Evolutionary conservation across 2,888 invertebrate species (phyloP).

Genomic region (Patella depressa): DNA sequence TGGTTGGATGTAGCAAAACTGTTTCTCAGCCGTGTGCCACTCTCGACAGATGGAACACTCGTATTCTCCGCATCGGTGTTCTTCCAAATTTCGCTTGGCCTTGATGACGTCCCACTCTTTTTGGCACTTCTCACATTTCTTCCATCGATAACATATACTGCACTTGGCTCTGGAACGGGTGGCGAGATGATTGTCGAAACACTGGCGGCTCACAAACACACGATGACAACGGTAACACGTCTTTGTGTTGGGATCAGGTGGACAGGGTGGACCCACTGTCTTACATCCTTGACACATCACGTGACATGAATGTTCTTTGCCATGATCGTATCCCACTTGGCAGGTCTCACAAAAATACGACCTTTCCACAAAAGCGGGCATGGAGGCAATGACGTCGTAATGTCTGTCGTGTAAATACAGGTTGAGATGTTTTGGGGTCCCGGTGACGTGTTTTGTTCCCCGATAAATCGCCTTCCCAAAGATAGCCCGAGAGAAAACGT

Average conservation of each 20-base stretch:
- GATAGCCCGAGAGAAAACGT: too few relatives aligned
- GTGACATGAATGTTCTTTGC: too few relatives aligned
- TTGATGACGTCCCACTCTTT: not conserved
- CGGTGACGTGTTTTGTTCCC: too few relatives aligned
- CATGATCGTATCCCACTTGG: too few relatives aligned
- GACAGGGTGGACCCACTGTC: too few relatives aligned
- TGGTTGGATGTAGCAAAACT: not conserved
- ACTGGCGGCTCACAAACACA: not conserved
- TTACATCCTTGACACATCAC: too few relatives aligned
- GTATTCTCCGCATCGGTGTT: not conserved
- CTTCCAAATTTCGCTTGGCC: not conserved
- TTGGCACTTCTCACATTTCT: not conserved
- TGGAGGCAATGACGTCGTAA: too few relatives aligned
- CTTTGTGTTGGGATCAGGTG: not conserved
- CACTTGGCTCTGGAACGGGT: not conserved
- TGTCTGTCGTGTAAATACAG: too few relatives aligned
- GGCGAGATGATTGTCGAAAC: not conserved
- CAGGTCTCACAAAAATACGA: too few relatives aligned
- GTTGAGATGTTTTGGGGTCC: too few relatives aligned
- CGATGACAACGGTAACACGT: not conserved
- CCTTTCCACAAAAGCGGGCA: too few relatives aligned
- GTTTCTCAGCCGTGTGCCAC: not conserved
- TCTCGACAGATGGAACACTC: not conserved
- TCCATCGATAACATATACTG: not conserved
- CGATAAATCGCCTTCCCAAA: too few relatives aligned